Conservation (phyloP, 2,797 vertebrate genomes). For the Vireo griseus region DNA sequence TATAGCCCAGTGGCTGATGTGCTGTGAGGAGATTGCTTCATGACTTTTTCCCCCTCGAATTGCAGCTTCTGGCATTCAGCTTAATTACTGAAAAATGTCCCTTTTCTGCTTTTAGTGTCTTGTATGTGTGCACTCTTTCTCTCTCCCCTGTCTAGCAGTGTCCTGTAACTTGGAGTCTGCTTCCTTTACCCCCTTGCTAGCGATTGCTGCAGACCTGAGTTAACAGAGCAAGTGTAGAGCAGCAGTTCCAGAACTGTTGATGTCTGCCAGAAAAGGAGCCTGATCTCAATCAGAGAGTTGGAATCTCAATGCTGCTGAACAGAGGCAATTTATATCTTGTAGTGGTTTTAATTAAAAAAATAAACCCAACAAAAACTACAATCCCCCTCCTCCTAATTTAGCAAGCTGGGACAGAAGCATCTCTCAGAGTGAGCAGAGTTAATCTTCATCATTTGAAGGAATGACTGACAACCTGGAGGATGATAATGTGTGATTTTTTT, state of each 20-base stretch:
- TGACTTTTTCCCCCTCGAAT: background rate
- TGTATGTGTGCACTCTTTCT: rapidly evolving
- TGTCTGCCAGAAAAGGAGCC: constrained; percentile 12
- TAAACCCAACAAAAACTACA: background rate
- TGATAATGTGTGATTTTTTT: constrained; percentile 54
- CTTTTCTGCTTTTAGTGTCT: background rate
- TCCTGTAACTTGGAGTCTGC: background rate
- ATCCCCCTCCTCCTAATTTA: constrained; percentile 10
- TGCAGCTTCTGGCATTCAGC: background rate
- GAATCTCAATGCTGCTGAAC: constrained; percentile 29
- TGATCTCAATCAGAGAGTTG: background rate
- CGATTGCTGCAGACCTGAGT: background rate
- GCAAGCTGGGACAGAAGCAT: constrained; percentile 42
- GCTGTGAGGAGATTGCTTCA: background rate
- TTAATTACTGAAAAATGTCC: background rate
- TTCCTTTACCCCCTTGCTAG: background rate
- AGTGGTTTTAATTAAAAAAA: constrained; percentile 2
- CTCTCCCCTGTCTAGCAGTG: background rate
- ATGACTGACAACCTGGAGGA: constrained; percentile 73
- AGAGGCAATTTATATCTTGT: constrained; percentile 57
- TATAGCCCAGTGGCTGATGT: background rate
- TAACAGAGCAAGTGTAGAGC: background rate
- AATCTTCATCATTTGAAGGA: constrained; percentile 39
- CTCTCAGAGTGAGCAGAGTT: constrained; percentile 53
- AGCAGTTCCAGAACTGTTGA: constrained; percentile 2